These are phyloP conservation scores for Drosophila sulfurigaster DNA, from an alignment of 1,140 invertebrate species.

Conservation along the genomic window DNA sequence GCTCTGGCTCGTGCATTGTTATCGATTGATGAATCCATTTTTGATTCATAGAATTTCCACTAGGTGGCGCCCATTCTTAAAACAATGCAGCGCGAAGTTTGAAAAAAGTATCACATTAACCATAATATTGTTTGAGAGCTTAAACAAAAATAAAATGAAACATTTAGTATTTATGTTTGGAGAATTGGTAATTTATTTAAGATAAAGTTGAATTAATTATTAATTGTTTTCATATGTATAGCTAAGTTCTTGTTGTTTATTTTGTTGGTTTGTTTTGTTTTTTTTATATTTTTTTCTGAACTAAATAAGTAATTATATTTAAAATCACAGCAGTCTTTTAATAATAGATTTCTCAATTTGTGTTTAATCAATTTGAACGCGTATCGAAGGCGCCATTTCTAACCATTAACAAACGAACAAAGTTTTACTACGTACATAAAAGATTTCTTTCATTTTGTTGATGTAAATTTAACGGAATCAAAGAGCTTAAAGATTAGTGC, in stretches of 20 bases:
- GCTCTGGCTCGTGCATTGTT: background rate
- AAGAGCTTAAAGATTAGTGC: constrained; percentile 68
- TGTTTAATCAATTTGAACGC: constrained; percentile 61
- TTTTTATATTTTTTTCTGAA: constrained; percentile 47
- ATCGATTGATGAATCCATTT: background rate
- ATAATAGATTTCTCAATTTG: constrained; percentile 80
- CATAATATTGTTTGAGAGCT: too few relatives aligned
- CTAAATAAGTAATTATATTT: constrained; percentile 77
- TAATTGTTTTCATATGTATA: constrained; percentile 70
- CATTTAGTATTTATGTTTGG: constrained; percentile 35
- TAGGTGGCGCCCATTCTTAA: constrained; percentile 10
- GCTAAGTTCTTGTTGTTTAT: constrained; percentile 72
- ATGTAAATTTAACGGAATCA: constrained; percentile 71
- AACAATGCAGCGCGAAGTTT: background rate
- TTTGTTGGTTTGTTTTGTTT: constrained; percentile 45
- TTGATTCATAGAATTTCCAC: background rate
- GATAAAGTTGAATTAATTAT: constrained; percentile 79
- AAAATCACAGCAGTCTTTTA: constrained; percentile 85
- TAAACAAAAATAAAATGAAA: background rate
- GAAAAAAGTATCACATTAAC: background rate
- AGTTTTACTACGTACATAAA: constrained; percentile 57
- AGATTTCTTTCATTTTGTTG: constrained; percentile 42
- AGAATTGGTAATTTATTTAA: constrained; percentile 84
- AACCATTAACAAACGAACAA: constrained; percentile 65
- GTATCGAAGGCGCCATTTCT: constrained; percentile 38